Evolutionary conservation across 2,888 invertebrate genomes (phyloP), one percentile per base, ranked within the genome.

Genomic region (Auanema freiburgensis): DNA sequence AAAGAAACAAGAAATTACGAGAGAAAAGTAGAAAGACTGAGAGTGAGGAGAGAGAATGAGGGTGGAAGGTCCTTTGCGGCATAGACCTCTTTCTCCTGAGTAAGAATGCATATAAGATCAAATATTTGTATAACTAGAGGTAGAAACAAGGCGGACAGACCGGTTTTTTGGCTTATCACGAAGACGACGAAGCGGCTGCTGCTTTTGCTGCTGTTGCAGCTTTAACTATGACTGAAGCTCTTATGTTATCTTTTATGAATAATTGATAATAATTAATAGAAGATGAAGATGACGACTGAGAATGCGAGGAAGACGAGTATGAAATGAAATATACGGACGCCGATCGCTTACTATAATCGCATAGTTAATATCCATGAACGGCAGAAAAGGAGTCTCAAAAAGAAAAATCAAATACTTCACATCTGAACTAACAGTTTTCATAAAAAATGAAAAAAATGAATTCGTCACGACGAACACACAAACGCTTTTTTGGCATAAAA

Each of bases 101-200:
- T 18, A 21, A 52, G 62, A 62, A 62, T 62, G 62, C 62, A 57
- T 33, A 33, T 56, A 62, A 62, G 56, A 62, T 62, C 62, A 62
- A 62, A 62, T 62, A 62, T 62, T 62, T 62, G 62, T 50, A 62
- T 57, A 62, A 33, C 33, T 33, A 33, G 33, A 62, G 62, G 57
- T 62, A 62, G 62, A 62, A 62, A 62, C 62, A 62, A 62, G 56
- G 56, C 56, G 42, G 41, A 25, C 54, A 60, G 60, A 60, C 60
- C 60, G 60, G 60, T 60, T 60, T 46, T 42, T 49, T 33, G 24
- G 16, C 59, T 60, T 60, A 60, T 60, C 60, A 60, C 60, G 23
- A 54, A 21, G 54, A 55, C 41, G 18, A 18, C 60, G 49, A 49
- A 49, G 46, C 50, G 57, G 50, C 57, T 57, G 49, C 33, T 49